A percentile compares a stretch with the other conserved stretches of the same genome.
These are phyloP conservation scores for Taeniopygia guttata DNA, from an alignment of 2,797 vertebrate genomes.

Conservation along the genomic window DNA sequence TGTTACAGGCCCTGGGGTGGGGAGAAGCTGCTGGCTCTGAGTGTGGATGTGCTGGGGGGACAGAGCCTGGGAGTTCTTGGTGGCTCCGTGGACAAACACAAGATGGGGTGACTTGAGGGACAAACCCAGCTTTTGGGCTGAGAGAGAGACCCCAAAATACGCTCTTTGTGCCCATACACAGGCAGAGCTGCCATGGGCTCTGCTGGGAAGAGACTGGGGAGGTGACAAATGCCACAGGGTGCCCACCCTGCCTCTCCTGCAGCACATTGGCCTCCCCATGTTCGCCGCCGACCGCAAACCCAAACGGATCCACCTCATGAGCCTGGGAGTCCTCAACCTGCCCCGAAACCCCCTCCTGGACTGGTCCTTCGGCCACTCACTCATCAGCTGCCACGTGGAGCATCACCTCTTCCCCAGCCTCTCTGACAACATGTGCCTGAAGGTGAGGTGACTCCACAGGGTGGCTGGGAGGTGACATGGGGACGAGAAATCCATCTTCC, in stretches of 20 bases:
- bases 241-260: background rate
- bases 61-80: background rate
- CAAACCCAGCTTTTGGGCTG: background rate
- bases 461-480: background rate
- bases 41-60: background rate
- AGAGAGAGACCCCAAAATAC: background rate
- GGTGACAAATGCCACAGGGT: fast-evolving
- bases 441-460: constrained; percentile 64
- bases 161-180: fast-evolving
- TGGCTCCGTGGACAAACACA: fast-evolving
- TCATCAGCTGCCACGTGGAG: constrained; percentile 94
- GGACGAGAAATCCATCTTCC: background rate
- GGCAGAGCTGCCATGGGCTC: background rate
- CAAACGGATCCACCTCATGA: constrained; percentile 88
- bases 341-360: constrained; percentile 85
- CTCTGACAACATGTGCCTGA: constrained; percentile 94
- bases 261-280: constrained; percentile 95
- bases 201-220: background rate
- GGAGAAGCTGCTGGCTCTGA: background rate
- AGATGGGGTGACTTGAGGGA: background rate
- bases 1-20: background rate
- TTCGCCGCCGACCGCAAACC: constrained; percentile 82
- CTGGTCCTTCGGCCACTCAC: constrained; percentile 90
- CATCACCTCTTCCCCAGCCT: constrained; percentile 92
- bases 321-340: constrained; percentile 88